A percentile compares a stretch with the other conserved stretches of the same genome.
Conservation (phyloP, 23 tunicate genomes). For the Ciona savignyi region DNA sequence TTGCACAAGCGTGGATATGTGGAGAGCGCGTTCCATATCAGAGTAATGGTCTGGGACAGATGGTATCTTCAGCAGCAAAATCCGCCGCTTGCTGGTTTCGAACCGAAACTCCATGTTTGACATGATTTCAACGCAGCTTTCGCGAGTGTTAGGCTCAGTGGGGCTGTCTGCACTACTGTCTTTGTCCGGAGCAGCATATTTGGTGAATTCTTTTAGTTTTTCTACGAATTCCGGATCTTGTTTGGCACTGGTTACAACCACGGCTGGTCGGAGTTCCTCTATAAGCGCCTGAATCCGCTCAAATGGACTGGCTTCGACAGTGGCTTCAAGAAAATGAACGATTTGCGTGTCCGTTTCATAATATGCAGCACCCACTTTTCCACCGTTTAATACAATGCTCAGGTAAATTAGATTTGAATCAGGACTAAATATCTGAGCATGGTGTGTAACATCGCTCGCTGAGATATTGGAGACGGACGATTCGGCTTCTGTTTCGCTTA, state of each 20-base stretch:
- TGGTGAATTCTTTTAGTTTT: not conserved
- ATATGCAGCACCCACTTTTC: constrained; percentile 71
- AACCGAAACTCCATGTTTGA: constrained; percentile 54
- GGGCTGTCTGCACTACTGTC: not conserved
- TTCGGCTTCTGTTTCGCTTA: not conserved
- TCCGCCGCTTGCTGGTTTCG: constrained; percentile 39
- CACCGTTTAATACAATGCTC: constrained; percentile 44
- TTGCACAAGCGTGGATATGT: constrained; percentile 46
- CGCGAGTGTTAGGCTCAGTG: not conserved
- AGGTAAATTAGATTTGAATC: constrained; percentile 19
- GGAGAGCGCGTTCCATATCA: constrained; percentile 31
- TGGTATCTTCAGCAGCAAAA: constrained; percentile 44
- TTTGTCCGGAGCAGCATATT: not conserved
- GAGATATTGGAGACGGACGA: not conserved
- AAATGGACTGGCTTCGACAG: constrained; percentile 48
- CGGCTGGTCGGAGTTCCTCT: constrained; percentile 50
- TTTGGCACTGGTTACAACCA: constrained; percentile 62
- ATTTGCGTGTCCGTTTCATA: constrained; percentile 70
- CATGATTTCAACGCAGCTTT: constrained; percentile 32
- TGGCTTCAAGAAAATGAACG: constrained; percentile 43
- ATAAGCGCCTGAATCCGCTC: constrained; percentile 17
- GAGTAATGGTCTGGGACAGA: constrained; percentile 57
- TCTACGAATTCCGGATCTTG: constrained; percentile 45
- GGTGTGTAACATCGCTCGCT: not conserved
- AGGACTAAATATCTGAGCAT: not conserved